Evolutionary conservation across 2,113 vertebrate genomes (phyloP).

Genomic region (Proteles cristata): DNA sequence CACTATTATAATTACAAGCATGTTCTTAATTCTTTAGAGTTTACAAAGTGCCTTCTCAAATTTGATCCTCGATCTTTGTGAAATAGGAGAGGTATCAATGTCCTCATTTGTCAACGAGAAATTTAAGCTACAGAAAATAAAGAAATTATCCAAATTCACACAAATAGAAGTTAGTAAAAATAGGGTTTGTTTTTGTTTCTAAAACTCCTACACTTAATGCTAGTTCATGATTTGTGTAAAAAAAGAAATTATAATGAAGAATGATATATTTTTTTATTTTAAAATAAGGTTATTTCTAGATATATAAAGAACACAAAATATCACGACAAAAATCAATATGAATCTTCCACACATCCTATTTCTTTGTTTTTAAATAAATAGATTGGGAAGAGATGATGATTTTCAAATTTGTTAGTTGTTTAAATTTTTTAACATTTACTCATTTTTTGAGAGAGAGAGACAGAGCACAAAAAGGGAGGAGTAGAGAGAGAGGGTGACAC

Average conservation of each 20-base stretch:
- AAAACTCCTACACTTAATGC: not conserved
- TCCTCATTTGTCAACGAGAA: not conserved
- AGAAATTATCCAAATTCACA: not conserved
- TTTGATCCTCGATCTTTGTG: conserved; percentile 37
- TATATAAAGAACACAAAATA: not conserved
- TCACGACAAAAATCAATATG: not conserved
- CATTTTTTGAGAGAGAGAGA: too few species aligned
- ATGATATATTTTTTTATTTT: not conserved
- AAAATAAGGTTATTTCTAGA: not conserved
- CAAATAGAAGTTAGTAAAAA: not conserved
- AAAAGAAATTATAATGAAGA: not conserved
- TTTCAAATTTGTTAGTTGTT: not conserved
- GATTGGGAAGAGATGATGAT: not conserved
- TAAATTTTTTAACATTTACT: too few species aligned
- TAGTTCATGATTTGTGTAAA: not conserved
- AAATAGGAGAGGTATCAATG: not conserved
- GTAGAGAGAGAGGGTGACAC: too few species aligned
- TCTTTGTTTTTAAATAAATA: conserved; percentile 13
- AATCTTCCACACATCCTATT: not conserved
- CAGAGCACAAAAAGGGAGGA: too few species aligned
- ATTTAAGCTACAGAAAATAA: not conserved
- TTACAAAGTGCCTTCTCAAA: conserved; percentile 35
- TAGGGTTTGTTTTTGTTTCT: not conserved
- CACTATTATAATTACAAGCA: conserved; percentile 64
- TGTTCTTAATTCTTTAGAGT: conserved; percentile 45